Evolutionary conservation across 2,797 vertebrate species (phyloP).

Genomic region (Darevskia mixta): DNA sequence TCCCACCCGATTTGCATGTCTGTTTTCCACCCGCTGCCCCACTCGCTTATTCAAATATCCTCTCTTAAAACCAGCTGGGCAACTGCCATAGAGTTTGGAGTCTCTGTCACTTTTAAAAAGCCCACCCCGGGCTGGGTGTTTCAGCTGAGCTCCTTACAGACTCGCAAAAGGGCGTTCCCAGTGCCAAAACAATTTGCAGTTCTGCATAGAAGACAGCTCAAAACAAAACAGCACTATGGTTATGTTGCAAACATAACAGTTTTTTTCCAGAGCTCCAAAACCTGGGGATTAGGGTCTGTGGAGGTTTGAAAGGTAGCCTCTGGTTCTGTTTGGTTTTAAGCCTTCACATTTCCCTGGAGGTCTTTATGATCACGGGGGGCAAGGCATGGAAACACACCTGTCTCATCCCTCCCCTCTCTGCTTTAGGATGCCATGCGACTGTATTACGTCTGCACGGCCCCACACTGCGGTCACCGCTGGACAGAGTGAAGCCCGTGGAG

Average conservation of each 20-base stretch:
- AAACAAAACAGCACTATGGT: too few relatives aligned
- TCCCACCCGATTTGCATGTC: background rate
- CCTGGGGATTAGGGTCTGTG: background rate
- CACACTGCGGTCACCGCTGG: slow-evolving; percentile 95
- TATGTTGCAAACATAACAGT: background rate
- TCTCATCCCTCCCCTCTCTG: background rate
- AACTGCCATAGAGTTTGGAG: background rate
- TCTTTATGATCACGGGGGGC: background rate
- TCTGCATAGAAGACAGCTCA: too few relatives aligned
- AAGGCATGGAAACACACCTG: background rate
- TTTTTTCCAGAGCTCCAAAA: too few relatives aligned
- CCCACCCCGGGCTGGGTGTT: background rate
- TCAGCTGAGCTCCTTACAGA: background rate
- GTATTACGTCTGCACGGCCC: slow-evolving; percentile 94
- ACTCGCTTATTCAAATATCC: background rate
- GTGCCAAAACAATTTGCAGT: background rate
- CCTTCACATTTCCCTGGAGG: background rate
- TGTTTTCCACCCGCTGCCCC: background rate
- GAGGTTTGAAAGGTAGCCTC: background rate
- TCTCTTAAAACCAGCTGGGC: background rate
- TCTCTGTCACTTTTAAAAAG: background rate
- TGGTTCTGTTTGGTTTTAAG: background rate
- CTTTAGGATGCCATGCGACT: slow-evolving; percentile 93
- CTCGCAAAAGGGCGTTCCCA: background rate
- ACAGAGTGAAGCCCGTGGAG: slow-evolving; percentile 82